These are phyloP conservation scores for Brenthis hecate DNA, from an alignment of 2,888 invertebrate genomes.

Conservation along the genomic window DNA sequence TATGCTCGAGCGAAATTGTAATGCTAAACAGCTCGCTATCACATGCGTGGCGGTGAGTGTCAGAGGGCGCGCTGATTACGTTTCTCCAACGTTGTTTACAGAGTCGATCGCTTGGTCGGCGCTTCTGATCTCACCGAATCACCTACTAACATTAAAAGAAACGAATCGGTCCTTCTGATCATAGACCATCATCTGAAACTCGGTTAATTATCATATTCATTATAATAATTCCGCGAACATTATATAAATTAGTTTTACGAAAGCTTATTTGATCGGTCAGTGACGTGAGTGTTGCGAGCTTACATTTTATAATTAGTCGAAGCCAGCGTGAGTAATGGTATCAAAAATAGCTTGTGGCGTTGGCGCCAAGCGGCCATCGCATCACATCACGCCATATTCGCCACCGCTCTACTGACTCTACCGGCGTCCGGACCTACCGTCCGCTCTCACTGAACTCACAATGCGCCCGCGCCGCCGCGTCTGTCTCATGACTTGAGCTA, in stretches of 20 bases:
- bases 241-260: slow-evolving; percentile 37
- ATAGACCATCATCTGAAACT: slow-evolving; percentile 33
- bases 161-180: slow-evolving; percentile 45
- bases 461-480: slow-evolving; percentile 61
- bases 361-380: slow-evolving; percentile 75
- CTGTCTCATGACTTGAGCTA: slow-evolving; percentile 76
- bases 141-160: slow-evolving; percentile 50
- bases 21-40: slow-evolving; percentile 29
- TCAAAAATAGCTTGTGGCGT: slow-evolving; percentile 78
- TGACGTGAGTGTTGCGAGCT: slow-evolving; percentile 64
- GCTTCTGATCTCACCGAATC: slow-evolving; percentile 68
- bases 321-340: slow-evolving; percentile 78
- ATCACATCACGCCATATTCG: slow-evolving; percentile 45
- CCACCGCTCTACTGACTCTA: slow-evolving; percentile 27
- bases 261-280: slow-evolving; percentile 53
- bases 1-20: slow-evolving; percentile 11
- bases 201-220: slow-evolving; percentile 28
- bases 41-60: slow-evolving; percentile 59
- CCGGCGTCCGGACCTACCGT: slow-evolving; percentile 49
- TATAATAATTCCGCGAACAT: slow-evolving; percentile 30
- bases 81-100: slow-evolving; percentile 60
- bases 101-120: slow-evolving; percentile 55
- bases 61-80: slow-evolving; percentile 72
- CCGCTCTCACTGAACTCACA: slow-evolving; percentile 58
- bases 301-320: slow-evolving; percentile 80